Percentiles rank a stretch among this genome's conserved stretches.
Evolutionary conservation across 2,888 invertebrate genomes (phyloP).

Genomic region (Temnothorax ravouxi): DNA sequence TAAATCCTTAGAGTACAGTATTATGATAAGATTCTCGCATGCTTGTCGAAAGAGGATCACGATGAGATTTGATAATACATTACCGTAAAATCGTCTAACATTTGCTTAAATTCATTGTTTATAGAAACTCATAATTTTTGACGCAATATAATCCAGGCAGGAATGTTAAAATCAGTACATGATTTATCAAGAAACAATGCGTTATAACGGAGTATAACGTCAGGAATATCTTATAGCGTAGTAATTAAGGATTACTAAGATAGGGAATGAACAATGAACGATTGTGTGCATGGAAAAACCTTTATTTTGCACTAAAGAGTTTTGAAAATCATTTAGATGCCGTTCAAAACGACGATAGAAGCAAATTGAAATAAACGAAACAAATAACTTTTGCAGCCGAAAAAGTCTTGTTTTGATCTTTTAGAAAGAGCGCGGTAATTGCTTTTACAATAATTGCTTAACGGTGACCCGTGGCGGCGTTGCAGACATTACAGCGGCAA

Average conservation of each 20-base stretch:
- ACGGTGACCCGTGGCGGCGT: constrained; percentile 28
- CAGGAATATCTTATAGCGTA: background rate
- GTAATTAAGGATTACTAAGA: background rate
- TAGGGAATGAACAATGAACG: background rate
- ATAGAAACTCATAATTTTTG: background rate
- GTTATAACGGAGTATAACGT: background rate
- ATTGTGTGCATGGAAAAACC: background rate
- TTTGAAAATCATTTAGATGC: background rate
- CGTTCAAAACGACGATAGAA: background rate
- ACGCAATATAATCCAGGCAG: background rate
- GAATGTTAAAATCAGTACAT: background rate
- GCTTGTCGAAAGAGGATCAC: constrained; percentile 30
- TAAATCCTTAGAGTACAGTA: constrained; percentile 44
- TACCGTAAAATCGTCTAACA: constrained; percentile 25
- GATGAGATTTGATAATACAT: constrained; percentile 33
- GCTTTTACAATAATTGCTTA: constrained; percentile 37
- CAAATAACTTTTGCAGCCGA: background rate
- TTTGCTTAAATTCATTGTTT: constrained; percentile 24
- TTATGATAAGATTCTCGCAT: constrained; percentile 54
- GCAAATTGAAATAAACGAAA: background rate
- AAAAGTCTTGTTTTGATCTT: background rate
- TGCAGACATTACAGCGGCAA: constrained; percentile 45
- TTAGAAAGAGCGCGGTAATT: constrained; percentile 15
- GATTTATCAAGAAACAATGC: background rate
- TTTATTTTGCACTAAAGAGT: background rate